Percentiles rank a stretch among this genome's conserved stretches.
These are phyloP conservation scores for Macroglossus sobrinus DNA, from an alignment of 2,113 vertebrate genomes.

Conservation along the genomic window DNA sequence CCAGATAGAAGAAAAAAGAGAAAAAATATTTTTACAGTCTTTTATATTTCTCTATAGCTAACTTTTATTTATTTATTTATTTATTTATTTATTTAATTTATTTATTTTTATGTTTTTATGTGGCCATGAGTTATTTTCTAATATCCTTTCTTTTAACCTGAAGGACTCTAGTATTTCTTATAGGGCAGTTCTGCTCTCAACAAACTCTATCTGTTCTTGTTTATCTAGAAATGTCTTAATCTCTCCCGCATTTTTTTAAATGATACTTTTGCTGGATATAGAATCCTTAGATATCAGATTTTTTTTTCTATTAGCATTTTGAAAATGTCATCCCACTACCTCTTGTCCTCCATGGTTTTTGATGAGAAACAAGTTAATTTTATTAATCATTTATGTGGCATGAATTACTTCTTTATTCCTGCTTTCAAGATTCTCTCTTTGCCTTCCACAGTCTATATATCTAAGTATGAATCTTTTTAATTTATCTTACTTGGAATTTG, in stretches of 20 bases:
- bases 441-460: neutral
- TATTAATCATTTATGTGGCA: fast-evolving
- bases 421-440: neutral
- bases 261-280: neutral
- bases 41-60: neutral
- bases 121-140: no score
- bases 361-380: neutral
- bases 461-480: neutral
- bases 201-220: neutral
- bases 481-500: neutral
- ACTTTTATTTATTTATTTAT: neutral
- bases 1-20: neutral
- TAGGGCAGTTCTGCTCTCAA: neutral
- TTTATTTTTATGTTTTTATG: no score
- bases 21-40: neutral
- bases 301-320: neutral
- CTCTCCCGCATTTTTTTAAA: neutral
- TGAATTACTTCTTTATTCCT: neutral
- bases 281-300: neutral
- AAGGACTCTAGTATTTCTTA: neutral
- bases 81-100: no score
- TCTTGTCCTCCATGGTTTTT: neutral
- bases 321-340: neutral
- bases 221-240: neutral
- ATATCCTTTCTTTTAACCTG: neutral